phyloP scores from a whole-genome alignment of 2,797 vertebrate species.

The Melanotaenia nigrans region DNA sequence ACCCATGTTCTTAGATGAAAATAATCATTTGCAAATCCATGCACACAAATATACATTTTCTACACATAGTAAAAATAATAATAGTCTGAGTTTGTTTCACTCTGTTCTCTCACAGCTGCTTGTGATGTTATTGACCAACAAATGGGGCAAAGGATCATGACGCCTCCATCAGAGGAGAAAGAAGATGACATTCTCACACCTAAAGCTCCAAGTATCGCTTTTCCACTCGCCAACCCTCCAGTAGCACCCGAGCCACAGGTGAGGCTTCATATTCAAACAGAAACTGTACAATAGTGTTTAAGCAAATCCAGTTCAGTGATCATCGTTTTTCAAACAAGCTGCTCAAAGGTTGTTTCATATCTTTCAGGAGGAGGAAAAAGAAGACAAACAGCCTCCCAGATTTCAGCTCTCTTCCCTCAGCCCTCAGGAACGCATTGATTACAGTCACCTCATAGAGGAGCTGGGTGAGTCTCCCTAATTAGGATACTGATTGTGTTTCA shows the following conservation, averaged over 20 bases:
- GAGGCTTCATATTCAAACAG: constrained; percentile 6
- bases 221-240: constrained; percentile 87
- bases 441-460: constrained; percentile 95
- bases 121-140: constrained; percentile 81
- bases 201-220: constrained; percentile 88
- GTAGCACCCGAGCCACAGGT: constrained; percentile 87
- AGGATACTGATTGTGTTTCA: not conserved
- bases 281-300: not conserved
- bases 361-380: constrained; percentile 69
- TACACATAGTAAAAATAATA: not conserved
- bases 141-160: constrained; percentile 59
- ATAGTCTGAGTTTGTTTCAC: not conserved
- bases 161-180: constrained; percentile 60
- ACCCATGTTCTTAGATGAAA: not conserved
- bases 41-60: not conserved
- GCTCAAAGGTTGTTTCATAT: constrained; percentile 14
- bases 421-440: constrained; percentile 96
- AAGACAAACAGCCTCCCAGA: constrained; percentile 80
- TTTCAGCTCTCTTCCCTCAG: constrained; percentile 97
- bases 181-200: constrained; percentile 85
- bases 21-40: not conserved
- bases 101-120: constrained; percentile 80
- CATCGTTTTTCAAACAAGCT: constrained; percentile 3
- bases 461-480: constrained; percentile 84
- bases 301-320: not conserved